Percentiles rank a stretch among this genome's conserved stretches.
Conservation (phyloP, 2,888 invertebrate species). For the Ochropacha duplaris region DNA sequence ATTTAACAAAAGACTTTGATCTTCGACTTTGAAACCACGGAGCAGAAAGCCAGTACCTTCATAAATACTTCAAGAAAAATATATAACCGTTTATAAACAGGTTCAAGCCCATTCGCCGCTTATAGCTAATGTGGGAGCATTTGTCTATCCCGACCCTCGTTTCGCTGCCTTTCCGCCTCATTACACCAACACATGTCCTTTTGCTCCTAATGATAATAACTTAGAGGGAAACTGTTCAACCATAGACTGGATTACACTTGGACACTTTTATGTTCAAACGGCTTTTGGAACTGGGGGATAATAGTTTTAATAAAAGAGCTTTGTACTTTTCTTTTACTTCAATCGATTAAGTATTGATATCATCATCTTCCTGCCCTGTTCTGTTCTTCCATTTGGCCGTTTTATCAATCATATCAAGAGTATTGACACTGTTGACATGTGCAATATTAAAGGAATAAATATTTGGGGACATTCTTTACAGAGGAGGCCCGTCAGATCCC, state of each 20-base stretch:
- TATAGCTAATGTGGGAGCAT: neutral
- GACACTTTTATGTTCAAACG: neutral
- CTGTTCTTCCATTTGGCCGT: too few species aligned
- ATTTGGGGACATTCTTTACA: too few species aligned
- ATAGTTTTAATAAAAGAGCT: too few species aligned
- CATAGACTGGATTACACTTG: neutral
- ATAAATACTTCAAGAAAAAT: neutral
- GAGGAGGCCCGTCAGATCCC: too few species aligned
- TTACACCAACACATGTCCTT: constrained; percentile 1
- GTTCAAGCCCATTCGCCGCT: neutral
- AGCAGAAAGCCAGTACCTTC: neutral
- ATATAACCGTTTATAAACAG: neutral
- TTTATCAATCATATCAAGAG: too few species aligned
- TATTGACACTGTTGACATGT: too few species aligned
- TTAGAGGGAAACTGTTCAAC: neutral
- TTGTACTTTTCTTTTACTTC: too few species aligned
- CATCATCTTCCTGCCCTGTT: too few species aligned
- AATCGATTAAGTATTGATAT: too few species aligned
- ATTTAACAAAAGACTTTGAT: too few species aligned
- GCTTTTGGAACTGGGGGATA: neutral
- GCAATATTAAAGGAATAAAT: too few species aligned
- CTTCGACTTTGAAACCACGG: too few species aligned
- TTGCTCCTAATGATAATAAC: neutral
- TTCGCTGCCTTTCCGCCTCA: neutral
- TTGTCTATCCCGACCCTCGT: neutral